Conservation (phyloP, 2,797 vertebrate genomes). For the Taeniopygia guttata region DNA sequence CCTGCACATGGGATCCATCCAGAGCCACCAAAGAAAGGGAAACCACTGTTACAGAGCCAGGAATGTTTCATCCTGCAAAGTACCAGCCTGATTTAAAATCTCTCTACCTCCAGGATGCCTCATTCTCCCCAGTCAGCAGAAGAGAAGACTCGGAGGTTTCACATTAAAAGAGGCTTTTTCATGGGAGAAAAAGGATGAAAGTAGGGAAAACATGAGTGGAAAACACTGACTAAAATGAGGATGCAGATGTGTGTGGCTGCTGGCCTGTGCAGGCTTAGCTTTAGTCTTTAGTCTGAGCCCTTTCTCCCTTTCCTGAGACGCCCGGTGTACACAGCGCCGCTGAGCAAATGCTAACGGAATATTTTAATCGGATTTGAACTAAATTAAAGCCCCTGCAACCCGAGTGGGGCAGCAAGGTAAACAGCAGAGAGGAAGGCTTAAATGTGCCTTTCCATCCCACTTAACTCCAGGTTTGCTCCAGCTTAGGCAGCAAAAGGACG, state of each 20-base stretch:
- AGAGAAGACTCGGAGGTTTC: background rate
- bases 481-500: background rate
- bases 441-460: background rate
- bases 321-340: background rate
- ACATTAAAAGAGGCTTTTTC: background rate
- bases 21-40: background rate
- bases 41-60: background rate
- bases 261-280: background rate
- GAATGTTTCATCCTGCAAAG: background rate
- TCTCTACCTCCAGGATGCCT: background rate
- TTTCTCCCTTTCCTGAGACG: background rate
- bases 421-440: background rate
- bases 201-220: background rate
- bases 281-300: background rate
- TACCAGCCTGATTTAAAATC: background rate
- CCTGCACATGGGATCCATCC: background rate
- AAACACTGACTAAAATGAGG: background rate
- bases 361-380: background rate
- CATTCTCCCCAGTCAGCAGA: background rate
- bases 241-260: background rate
- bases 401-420: background rate
- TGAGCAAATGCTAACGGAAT: background rate
- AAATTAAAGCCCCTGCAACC: background rate
- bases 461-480: background rate
- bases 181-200: background rate